phyloP scores from a whole-genome alignment of 2,888 invertebrate genomes.

The Cremastobaeus sp. region DNA sequence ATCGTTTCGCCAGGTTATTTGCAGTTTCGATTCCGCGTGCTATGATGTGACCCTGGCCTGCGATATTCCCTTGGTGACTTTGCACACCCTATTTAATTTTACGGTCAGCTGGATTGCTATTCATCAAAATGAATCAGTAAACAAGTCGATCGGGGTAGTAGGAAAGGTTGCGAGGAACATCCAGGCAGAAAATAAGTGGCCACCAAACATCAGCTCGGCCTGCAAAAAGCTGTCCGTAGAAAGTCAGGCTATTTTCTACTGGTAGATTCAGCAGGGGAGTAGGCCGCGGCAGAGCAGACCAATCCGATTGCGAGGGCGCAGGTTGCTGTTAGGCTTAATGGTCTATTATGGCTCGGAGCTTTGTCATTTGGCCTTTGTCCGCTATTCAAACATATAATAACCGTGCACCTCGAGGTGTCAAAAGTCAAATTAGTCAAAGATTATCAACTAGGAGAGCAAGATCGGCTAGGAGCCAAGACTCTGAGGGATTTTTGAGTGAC shows the following conservation, averaged over 20 bases:
- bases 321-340: conserved; percentile 3
- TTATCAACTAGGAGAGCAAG: conserved; percentile 71
- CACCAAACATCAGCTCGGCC: conserved; percentile 38
- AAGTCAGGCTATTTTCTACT: conserved; percentile 50
- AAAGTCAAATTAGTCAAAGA: conserved; percentile 75
- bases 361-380: conserved; percentile 12
- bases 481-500: conserved; percentile 58
- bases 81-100: conserved; percentile 53
- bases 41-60: neutral
- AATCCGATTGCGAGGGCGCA: neutral
- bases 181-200: no score
- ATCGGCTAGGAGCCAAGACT: conserved; percentile 60
- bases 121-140: conserved; percentile 69
- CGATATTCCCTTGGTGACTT: conserved; percentile 19
- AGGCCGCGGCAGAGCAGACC: conserved; percentile 18
- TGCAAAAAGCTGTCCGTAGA: conserved; percentile 22
- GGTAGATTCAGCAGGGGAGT: conserved; percentile 42
- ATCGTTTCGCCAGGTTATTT: no score
- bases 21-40: no score
- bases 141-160: conserved; percentile 64
- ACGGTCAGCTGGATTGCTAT: conserved; percentile 62
- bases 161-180: no score
- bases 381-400: conserved; percentile 45
- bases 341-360: conserved; percentile 1
- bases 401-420: conserved; percentile 69